phyloP scores from a whole-genome alignment of 2,797 vertebrate species.

The Discoglossus pictus region DNA sequence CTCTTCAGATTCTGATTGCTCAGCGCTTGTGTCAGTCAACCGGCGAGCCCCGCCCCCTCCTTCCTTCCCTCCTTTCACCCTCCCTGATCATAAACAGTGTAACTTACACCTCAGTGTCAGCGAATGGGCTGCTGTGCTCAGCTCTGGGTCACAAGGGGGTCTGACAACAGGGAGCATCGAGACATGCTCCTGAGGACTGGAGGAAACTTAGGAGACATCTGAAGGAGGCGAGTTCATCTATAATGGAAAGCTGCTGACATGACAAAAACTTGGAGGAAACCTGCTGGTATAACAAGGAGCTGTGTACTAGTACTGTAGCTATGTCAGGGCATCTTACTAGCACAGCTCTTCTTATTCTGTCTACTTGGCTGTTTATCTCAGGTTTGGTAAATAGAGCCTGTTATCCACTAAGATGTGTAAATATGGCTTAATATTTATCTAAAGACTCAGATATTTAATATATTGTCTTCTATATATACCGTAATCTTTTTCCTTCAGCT shows the following conservation, averaged over 20 bases:
- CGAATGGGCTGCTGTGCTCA: background rate
- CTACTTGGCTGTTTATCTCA: too few species aligned
- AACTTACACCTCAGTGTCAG: constrained; percentile 17
- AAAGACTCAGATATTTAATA: too few species aligned
- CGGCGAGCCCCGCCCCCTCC: background rate
- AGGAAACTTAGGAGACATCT: background rate
- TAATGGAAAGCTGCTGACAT: constrained; percentile 19
- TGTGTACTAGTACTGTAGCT: background rate
- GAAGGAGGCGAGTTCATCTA: background rate
- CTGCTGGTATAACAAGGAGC: background rate
- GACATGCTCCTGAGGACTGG: background rate
- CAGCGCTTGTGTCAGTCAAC: background rate
- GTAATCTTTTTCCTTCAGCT: too few species aligned
- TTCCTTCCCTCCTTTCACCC: constrained; percentile 6
- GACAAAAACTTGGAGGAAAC: constrained; percentile 11
- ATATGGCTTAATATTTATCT: too few species aligned
- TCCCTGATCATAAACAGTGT: constrained; percentile 7
- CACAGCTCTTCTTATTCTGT: too few species aligned
- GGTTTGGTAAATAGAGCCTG: too few species aligned
- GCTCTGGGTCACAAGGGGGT: background rate
- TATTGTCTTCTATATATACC: too few species aligned
- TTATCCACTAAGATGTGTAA: too few species aligned
- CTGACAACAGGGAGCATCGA: background rate
- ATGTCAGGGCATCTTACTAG: constrained; percentile 6
- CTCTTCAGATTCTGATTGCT: background rate